Conservation (phyloP, 2,888 invertebrate genomes). For the Entomobrya proxima region DNA sequence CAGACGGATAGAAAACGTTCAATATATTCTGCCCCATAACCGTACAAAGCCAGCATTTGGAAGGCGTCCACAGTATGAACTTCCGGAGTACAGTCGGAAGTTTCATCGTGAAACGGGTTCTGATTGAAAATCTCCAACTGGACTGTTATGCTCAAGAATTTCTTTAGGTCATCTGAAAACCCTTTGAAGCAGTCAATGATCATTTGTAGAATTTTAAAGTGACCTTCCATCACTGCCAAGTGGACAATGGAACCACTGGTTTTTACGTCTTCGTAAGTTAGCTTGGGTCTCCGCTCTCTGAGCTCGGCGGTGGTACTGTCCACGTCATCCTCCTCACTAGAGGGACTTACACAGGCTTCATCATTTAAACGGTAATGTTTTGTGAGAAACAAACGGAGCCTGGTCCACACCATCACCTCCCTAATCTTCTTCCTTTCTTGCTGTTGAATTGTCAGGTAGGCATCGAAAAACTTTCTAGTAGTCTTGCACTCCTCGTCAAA, state of each 20-base stretch:
- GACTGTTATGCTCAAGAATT: constrained; percentile 28
- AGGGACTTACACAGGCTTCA: neutral
- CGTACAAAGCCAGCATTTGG: constrained; percentile 29
- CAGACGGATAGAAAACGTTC: neutral
- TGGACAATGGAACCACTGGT: constrained; percentile 17
- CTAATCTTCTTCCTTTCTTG: neutral
- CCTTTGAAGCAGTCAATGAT: constrained; percentile 36
- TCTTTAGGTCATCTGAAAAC: neutral
- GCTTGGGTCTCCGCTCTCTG: neutral
- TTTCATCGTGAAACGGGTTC: neutral
- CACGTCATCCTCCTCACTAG: neutral
- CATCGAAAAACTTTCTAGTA: constrained; percentile 35
- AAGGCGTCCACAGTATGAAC: neutral
- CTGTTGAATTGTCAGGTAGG: constrained; percentile 37
- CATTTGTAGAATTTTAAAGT: constrained; percentile 1
- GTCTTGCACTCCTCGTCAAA: constrained; percentile 32
- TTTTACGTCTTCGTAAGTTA: constrained; percentile 1
- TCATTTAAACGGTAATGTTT: constrained; percentile 21
- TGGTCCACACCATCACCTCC: constrained; percentile 3
- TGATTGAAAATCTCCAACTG: constrained; percentile 12
- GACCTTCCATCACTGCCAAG: neutral
- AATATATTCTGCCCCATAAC: neutral
- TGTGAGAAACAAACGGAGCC: constrained; percentile 29
- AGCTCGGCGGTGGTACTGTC: neutral
- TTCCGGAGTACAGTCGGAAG: neutral